Evolutionary conservation across 2,797 vertebrate species (phyloP), one percentile per base, ranked within the genome.

Genomic region (Potorous gilbertii): DNA sequence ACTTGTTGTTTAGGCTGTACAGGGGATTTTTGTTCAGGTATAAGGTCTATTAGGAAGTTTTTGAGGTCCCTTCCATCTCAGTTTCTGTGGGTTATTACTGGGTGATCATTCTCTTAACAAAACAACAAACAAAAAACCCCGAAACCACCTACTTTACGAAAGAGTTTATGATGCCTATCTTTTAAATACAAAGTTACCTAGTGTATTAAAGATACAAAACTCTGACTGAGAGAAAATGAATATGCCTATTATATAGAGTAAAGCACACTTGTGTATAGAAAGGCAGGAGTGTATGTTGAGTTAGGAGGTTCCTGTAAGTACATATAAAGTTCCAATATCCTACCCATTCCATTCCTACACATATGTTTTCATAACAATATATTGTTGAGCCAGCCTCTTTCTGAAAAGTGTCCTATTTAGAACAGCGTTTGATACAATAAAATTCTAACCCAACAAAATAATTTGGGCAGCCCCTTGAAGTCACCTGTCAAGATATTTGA

Each of bases 371-470:
- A 55, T 87, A 55, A 27, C 66, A 96, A 54, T 55, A 56, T 54
- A 94, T 16, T 92, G 46, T 91, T 29, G 90, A 96, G 46, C 31
- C 55, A 96, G 46, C 28, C 55, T 95, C 93, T 66, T 57, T 46
- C 34, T 34, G 18, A 50, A 57, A 2, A 2, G 62, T 81, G 66
- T 56, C 57, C 92, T 46, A 90, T 90, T 95, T 91, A 92, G 62
- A 94, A 90, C 93, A 92, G 54, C 94, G 50, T 54, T 0, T 52
- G 66, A 50, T 74, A 21, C 56, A 66, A 56, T 40, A 92, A 13
- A 54, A 95, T 91, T 93, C 92, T 90, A 34, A 6, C 55, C 50
- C 11, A 89, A 93, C 54, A 90, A 93, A 90, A 74, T 89, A 96
- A 93, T 90, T 52, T 81, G 40, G n/a, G 14, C 6, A 92, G 56